Percentiles rank a stretch among this genome's conserved stretches.
Evolutionary conservation across 2,888 invertebrate genomes (phyloP).

Genomic region (Hemicrepidius hirtus): DNA sequence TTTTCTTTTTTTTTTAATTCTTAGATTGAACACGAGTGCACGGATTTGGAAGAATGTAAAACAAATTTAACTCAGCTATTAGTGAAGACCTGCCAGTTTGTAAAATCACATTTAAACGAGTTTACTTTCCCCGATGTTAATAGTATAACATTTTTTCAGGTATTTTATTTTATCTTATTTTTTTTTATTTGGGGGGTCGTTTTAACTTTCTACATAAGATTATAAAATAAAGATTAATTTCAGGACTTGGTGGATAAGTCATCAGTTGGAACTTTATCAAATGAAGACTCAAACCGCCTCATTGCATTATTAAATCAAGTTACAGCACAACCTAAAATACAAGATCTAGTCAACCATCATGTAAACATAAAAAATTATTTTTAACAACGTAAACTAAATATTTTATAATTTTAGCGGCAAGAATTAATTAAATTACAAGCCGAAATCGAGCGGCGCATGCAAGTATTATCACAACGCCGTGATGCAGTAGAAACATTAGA

Average conservation of each 20-base stretch:
- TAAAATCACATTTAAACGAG: slow-evolving; percentile 66
- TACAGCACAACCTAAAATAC: slow-evolving; percentile 80
- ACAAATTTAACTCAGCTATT: slow-evolving; percentile 65
- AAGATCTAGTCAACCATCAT: slow-evolving; percentile 82
- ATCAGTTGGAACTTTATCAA: slow-evolving; percentile 74
- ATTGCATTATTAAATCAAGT: slow-evolving; percentile 80
- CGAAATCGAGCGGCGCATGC: slow-evolving; percentile 79
- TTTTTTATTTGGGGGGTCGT: neutral
- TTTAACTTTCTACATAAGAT: slow-evolving; percentile 15
- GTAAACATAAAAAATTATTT: slow-evolving; percentile 73
- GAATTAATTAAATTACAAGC: slow-evolving; percentile 82
- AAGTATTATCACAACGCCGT: slow-evolving; percentile 78
- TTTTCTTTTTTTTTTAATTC: slow-evolving; percentile 61
- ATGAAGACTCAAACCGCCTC: slow-evolving; percentile 77
- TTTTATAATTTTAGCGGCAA: slow-evolving; percentile 75
- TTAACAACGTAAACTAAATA: neutral
- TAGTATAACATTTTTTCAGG: slow-evolving; percentile 67
- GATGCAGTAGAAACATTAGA: slow-evolving; percentile 82
- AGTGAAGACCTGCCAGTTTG: slow-evolving; percentile 65
- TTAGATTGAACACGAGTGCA: slow-evolving; percentile 82
- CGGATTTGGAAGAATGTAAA: slow-evolving; percentile 73
- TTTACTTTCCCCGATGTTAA: slow-evolving; percentile 66
- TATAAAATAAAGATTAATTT: slow-evolving; percentile 43
- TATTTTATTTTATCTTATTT: slow-evolving; percentile 59
- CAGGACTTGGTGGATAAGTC: slow-evolving; percentile 76